Evolutionary conservation across 2,888 invertebrate genomes (phyloP), one percentile per base, ranked within the genome.

Genomic region (Galerucella nymphaeae): DNA sequence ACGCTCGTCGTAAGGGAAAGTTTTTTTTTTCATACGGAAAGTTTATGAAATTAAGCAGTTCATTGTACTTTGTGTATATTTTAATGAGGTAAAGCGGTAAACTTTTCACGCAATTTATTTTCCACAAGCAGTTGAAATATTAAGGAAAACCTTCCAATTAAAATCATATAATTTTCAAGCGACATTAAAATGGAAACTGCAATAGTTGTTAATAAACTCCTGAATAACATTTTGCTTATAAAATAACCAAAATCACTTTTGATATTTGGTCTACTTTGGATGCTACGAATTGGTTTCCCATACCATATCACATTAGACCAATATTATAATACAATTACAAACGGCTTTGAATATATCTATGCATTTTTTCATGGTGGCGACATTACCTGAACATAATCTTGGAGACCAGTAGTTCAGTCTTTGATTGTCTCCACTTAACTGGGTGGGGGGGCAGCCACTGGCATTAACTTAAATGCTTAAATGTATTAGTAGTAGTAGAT

Each of bases 101-200:
- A 64, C 64, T 64, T 64, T 48, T 30, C 14, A n/a, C 64, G 50
- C 10, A 64, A 64, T 64, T 64, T 64, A 50, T 64, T 64, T 50
- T 23, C 14, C 20, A 2, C 30, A 41, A 45, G 8, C 42, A 50
- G n/a, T 48, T n/a, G n/a, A 23, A 48, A 64, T 45, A 23, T 14
- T 14, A 50, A 23, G 45, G 23, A 30, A 18, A 64, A 64, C n/a
- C 45, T 64, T 50, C 30, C 48, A 64, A 14, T 64, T 50, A 48
- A 14, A n/a, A 64, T 64, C 20, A 13, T 62, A 62, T 45, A 63
- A 45, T 63, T 63, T 63, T 45, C 16, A 38, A n/a, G 4, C 38
- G n/a, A 6, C n/a, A 10, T 10, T 61, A 1, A n/a, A 50, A 50
- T 14, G 50, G 8, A 50, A 50, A 50, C 8, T 16, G 16, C n/a